Evolutionary conservation across 1,140 invertebrate genomes (phyloP).

Genomic region (Monochamus saltuarius): DNA sequence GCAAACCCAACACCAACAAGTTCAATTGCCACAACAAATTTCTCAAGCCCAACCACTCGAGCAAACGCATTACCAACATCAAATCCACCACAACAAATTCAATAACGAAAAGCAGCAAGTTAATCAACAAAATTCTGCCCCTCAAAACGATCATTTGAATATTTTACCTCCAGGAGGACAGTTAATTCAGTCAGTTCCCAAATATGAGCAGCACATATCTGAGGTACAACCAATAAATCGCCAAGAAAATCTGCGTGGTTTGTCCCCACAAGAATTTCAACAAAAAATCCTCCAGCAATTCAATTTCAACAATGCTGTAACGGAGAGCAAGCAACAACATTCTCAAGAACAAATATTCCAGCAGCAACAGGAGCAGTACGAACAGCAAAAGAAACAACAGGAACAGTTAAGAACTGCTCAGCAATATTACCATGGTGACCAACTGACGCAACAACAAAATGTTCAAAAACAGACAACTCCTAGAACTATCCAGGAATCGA

Average conservation of each 20-base stretch:
- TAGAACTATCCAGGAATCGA: background rate
- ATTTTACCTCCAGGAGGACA: conserved; percentile 63
- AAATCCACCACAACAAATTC: conserved; percentile 23
- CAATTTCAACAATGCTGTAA: conserved; percentile 30
- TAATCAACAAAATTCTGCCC: conserved; percentile 47
- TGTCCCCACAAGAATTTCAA: conserved; percentile 25
- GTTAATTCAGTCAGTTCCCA: conserved; percentile 70
- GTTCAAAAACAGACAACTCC: background rate
- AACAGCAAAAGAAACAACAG: background rate
- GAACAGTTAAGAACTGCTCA: conserved; percentile 13
- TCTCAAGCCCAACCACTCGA: conserved; percentile 26
- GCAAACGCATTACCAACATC: conserved; percentile 35
- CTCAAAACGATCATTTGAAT: conserved; percentile 36
- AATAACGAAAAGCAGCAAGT: conserved; percentile 30
- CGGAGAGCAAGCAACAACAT: background rate
- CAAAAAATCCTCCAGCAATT: conserved; percentile 27
- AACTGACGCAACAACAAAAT: background rate
- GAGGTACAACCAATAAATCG: conserved; percentile 47
- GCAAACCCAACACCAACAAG: conserved; percentile 28
- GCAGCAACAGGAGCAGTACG: background rate
- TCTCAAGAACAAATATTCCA: background rate
- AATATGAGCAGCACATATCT: conserved; percentile 73
- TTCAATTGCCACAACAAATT: conserved; percentile 23
- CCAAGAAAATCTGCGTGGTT: conserved; percentile 15
- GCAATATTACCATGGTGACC: conserved; percentile 5